Evolutionary conservation across 30 jellyfish, hydroid and myxozoan species (phyloP).

Genomic region (Pseudorhiza aurosa): DNA sequence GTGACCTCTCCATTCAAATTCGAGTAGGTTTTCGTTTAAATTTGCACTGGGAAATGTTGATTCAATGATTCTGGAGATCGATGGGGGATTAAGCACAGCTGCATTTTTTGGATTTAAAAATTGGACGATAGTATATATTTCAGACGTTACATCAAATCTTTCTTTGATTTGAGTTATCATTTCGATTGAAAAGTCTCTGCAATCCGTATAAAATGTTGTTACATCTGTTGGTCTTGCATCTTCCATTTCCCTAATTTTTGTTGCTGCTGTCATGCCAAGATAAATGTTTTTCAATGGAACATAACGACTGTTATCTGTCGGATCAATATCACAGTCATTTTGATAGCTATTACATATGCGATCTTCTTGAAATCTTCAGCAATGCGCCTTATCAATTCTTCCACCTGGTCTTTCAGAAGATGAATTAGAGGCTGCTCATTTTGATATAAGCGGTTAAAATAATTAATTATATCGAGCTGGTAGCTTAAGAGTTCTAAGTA

Average conservation of each 20-base stretch:
- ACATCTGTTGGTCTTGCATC: constrained; percentile 13
- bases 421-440: constrained; percentile 52
- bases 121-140: constrained; percentile 41
- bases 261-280: constrained; percentile 49
- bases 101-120: constrained; percentile 44
- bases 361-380: too few relatives aligned
- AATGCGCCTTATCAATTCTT: constrained; percentile 11
- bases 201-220: constrained; percentile 1
- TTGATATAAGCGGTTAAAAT: constrained; percentile 64
- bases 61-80: background rate
- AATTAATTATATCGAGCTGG: constrained; percentile 55
- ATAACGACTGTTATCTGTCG: background rate
- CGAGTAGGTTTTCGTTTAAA: constrained; percentile 23
- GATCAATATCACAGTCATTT: constrained; percentile 29
- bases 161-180: constrained; percentile 10
- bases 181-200: constrained; percentile 36
- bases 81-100: constrained; percentile 17
- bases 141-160: constrained; percentile 50
- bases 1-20: constrained; percentile 63
- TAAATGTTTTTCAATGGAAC: constrained; percentile 17
- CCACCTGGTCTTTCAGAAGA: constrained; percentile 24
- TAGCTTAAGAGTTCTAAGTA: constrained; percentile 53
- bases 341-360: too few relatives aligned
- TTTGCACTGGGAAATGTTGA: constrained; percentile 7
- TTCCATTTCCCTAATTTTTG: constrained; percentile 15